Base-by-base conservation (phyloP, 2,113 vertebrate species). In the Daphoenositta chrysoptera region DNA sequence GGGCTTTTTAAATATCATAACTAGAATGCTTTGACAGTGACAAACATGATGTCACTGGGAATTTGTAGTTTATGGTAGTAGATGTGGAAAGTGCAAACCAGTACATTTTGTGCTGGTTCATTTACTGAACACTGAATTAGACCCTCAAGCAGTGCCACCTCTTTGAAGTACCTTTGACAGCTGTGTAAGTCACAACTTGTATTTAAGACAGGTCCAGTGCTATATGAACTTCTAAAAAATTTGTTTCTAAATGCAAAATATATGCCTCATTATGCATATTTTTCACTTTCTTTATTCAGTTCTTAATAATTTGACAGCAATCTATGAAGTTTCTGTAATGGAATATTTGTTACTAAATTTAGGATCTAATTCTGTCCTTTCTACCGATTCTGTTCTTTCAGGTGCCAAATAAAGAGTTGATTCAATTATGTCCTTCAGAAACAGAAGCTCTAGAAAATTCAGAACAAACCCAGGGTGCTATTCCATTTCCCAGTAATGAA, bases 321-420 rank as follows among this genome's bases (percentile, higher is more conserved):
- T 64, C 64, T 47, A 33, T 10, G 13, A 30, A 24, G 9, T 79
- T 95, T 72, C 40, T 92, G 23, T 66, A 76, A 64, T 22, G 11
- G 39, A 56, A 27, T 40, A 57, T 26, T 56, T 70, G 19, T 73
- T 64, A n/a, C 18, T 83, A 64, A 64, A 56, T 83, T n/a, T 53
- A 37, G 17, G 7, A 28, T 70, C 71, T 88, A 83, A 87, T 50
- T 89, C 76, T 76, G 14, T 42, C 26, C 7, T 37, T 66, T 81
- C 72, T 76, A 44, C 61, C 44, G 14, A 50, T 92, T 50, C 30
- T 80, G 79, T 64, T 60, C 92, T 90, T 96, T 51, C 92, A 99
- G 99, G 97, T 98, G 97, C 98, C 98, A 98, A 98, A 98, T 75
- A 98, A 98, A 90, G 98, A 98, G 58, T 56, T 95, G 58, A 87